Base-by-base conservation (phyloP, 2,113 vertebrate species). In the Pseudonaja textilis region DNA sequence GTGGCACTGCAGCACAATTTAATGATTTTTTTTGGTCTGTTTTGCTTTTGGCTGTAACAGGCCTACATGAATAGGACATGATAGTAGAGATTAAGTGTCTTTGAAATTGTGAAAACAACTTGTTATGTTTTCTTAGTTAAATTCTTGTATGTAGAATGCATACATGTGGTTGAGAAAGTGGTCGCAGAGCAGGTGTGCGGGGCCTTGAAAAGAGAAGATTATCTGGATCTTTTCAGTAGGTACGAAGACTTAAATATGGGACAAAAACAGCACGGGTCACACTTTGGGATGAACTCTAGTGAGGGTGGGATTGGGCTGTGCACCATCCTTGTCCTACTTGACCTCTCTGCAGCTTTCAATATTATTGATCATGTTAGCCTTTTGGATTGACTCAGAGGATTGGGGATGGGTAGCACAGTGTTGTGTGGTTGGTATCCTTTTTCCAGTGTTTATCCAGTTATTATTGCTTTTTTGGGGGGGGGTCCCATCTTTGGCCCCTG, bases 1-100 rank as follows among this genome's bases (percentile, higher is more conserved):
- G 50, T 92, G 97, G 95, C 96, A 20, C 88, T 96, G 94, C 92
- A 54, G 42, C 0, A n/a, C 26, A 56, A 42, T 85, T 55, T 88
- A 88, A 34, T 26, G 6, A n/a, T n/a, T 29, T 26, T 20, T 47
- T 2, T 59, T 25, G 22, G 29, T 85, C 6, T 45, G 39, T 56
- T 87, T 89, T 87, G 25, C 25, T 64, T 85, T 22, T 23, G 16
- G 3, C 50, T 12, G 10, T 61, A 61, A 26, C 23, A 42, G 29
- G 50, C 5, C 45, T 91, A 25, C 3, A 4, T 64, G 57, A 92
- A 11, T 81, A 20, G 14, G n/a, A 6, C 16, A 92, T 2, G 5
- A 87, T 81, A 45, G 34, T 26, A 34, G 57, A n/a, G n/a, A 45
- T 74, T 74, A 81, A n/a, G 64, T 23, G 16, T 18, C 10, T 39